A percentile compares a stretch with the other conserved stretches of the same genome.
Conservation (phyloP, 2,888 invertebrate genomes). For the Lucinisca nassula region DNA sequence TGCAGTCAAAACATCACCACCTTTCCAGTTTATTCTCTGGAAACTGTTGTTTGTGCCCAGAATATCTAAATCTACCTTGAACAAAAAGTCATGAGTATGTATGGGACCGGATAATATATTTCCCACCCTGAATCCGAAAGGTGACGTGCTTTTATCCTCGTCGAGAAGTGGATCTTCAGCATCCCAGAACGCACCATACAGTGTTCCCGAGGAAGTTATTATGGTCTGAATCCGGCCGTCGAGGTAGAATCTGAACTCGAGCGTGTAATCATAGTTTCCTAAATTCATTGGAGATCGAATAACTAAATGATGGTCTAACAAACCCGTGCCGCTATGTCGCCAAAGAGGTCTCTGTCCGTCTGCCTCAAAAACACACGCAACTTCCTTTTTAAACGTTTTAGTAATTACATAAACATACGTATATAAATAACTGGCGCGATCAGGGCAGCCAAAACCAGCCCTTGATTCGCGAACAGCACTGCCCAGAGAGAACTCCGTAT, state of each 20-base stretch:
- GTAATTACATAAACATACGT: constrained; percentile 43
- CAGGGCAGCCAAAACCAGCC: constrained; percentile 76
- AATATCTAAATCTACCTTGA: constrained; percentile 75
- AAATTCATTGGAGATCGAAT: constrained; percentile 70
- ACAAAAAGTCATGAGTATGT: constrained; percentile 72
- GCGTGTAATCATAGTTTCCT: constrained; percentile 76
- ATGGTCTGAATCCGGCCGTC: constrained; percentile 68
- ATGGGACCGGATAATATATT: constrained; percentile 65
- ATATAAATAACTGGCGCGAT: constrained; percentile 63
- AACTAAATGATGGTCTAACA: constrained; percentile 68
- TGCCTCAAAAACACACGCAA: constrained; percentile 77
- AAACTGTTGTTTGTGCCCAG: constrained; percentile 66
- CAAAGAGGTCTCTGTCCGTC: constrained; percentile 71
- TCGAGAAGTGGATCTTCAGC: constrained; percentile 57
- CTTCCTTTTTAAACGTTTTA: constrained; percentile 7
- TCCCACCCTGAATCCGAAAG: constrained; percentile 72
- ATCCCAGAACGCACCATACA: constrained; percentile 71
- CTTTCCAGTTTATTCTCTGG: constrained; percentile 69
- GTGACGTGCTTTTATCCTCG: constrained; percentile 49
- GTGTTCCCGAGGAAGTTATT: constrained; percentile 65
- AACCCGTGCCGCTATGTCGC: constrained; percentile 58
- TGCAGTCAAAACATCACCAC: constrained; percentile 63
- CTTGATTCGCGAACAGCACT: constrained; percentile 39
- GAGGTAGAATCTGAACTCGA: constrained; percentile 72
- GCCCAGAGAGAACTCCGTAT: constrained; percentile 69